Evolutionary conservation across 2,113 vertebrate genomes (phyloP), one percentile per base, ranked within the genome.

Genomic region (Alethe castanea): DNA sequence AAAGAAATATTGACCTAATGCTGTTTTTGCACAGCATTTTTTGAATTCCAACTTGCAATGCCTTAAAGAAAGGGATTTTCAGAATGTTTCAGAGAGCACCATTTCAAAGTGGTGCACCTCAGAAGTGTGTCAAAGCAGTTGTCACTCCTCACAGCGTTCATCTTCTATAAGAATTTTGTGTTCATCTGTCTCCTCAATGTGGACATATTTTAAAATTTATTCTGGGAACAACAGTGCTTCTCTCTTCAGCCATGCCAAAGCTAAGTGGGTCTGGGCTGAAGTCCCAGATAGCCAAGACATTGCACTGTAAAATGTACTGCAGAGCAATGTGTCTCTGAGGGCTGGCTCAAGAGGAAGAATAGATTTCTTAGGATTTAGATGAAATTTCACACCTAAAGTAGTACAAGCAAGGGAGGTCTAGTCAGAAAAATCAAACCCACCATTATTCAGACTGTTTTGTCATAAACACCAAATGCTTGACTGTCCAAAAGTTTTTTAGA

Each of bases 141-240:
- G 14, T 47, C 17, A 31, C 20, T 59, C 28, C 24, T 74, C 19
- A 20, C 3, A 86, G 24, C 0, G 0, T 1, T 77, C 54, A 25
- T 14, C 12, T 83, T 33, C 45, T 64, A 2, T 11, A 54, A 44
- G 22, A 81, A 47, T 77, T 81, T 67, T 74, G 10, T 73, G 25
- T 59, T 90, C 25, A 35, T 70, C 20, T 86, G 19, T 33, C 24
- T 83, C 15, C 22, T 62, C 0, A 1, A 8, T 52, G 35, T 80
- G 54, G 48, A 88, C 80, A 76, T 31, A 69, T 42, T 83, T 65
- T 70, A 77, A 61, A 86, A 62, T 45, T 66, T 7, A 0, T 65
- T 77, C 16, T 44, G n/a, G 24, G 67, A 94, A 69, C 12, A 72
- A 65, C 29, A 65, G 16, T 8, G 11, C 14, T 74, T 78, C 35